Conservation (phyloP, 2,113 vertebrate genomes). For the Notarius quadriscutis region DNA sequence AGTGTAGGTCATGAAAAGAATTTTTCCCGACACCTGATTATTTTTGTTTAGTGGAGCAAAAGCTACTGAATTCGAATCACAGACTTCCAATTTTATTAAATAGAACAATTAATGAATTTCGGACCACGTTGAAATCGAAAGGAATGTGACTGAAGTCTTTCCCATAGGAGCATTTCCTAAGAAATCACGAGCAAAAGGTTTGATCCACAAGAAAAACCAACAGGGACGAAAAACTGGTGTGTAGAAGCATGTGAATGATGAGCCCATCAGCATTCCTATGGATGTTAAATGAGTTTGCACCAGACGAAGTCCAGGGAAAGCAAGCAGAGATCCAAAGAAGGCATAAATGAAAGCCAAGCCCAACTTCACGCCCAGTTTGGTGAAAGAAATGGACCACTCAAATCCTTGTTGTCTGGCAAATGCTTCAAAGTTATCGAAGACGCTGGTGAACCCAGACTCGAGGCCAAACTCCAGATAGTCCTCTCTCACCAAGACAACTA, state of each 20-base stretch:
- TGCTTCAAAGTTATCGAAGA: constrained; percentile 80
- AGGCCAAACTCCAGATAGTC: constrained; percentile 92
- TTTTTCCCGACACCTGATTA: too few species aligned
- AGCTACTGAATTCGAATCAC: too few species aligned
- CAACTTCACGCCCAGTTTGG: constrained; percentile 82
- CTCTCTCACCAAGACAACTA: constrained; percentile 84
- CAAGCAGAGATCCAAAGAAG: constrained; percentile 85
- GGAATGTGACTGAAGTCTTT: constrained; percentile 73
- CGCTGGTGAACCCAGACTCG: constrained; percentile 80
- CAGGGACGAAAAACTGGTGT: constrained; percentile 85
- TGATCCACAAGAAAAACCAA: constrained; percentile 85
- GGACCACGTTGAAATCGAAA: too few species aligned
- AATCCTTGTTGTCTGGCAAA: constrained; percentile 82
- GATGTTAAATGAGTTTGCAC: constrained; percentile 92
- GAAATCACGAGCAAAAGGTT: constrained; percentile 88
- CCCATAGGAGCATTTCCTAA: constrained; percentile 81
- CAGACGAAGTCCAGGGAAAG: constrained; percentile 90
- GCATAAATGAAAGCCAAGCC: constrained; percentile 81
- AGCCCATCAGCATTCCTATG: constrained; percentile 78
- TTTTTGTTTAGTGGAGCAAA: too few species aligned
- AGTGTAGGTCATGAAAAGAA: too few species aligned
- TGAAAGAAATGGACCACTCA: constrained; percentile 84
- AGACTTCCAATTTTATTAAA: too few species aligned
- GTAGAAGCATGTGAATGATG: constrained; percentile 82
- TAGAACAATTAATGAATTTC: too few species aligned